Base-by-base conservation (phyloP, 2,888 invertebrate genomes). In the Creontiades dilutus region DNA sequence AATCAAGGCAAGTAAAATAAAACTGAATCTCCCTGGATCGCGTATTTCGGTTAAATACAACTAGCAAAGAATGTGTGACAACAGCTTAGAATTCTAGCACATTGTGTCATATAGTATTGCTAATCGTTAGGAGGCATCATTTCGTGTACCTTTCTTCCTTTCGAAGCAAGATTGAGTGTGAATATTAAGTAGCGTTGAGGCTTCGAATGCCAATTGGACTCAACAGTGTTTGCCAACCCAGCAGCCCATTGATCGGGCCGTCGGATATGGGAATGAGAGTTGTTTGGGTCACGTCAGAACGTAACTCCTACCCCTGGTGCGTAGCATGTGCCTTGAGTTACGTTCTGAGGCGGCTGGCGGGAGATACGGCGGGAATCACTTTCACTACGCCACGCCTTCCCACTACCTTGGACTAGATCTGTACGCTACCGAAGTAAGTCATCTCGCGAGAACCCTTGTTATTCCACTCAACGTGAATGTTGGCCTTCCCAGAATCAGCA, bases 331-430 rank as follows among this genome's bases (percentile, higher is more conserved):
- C 68, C 61, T 23, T 19, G 27, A 68, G 68, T 68, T 68, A 68
- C 23, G 68, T 68, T 68, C 19, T 68, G 23, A 11, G 1, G 23
- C 68, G 68, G 68, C 68, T 68, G 68, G 19, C 7, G 12, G 14
- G 57, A 57, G 57, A 7, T 57, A n/a, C 57, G 16, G 57, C 14
- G 68, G 23, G 68, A 68, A 27, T 68, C 68, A 68, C 68, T 68
- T 68, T 68, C 68, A 23, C 68, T 68, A 19, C 68, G 68, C 68
- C 68, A 68, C 68, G 13, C 68, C 68, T 68, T 68, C 68, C 68
- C 23, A 68, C 68, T 68, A 23, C 68, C 68, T 68, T 68, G 68
- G 68, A 68, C 68, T 68, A 68, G 68, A 68, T 68, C 23, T 68
- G 68, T 68, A 68, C 68, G 68, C 68, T 68, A 68, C 68, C 68